Conservation (phyloP, 1,140 invertebrate genomes). For the Papilio dardanus region DNA sequence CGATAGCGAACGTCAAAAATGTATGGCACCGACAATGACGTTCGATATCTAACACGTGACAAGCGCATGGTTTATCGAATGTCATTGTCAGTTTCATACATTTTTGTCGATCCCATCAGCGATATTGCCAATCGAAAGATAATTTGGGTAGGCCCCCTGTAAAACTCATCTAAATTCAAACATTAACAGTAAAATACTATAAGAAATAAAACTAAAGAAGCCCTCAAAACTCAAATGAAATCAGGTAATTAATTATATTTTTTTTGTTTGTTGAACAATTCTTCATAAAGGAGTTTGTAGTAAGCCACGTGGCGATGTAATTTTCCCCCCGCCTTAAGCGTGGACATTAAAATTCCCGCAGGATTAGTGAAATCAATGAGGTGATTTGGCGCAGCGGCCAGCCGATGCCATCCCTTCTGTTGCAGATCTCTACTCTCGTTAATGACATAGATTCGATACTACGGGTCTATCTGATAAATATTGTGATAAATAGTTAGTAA, state of each 20-base stretch:
- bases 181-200: no score
- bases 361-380: constrained; percentile 68
- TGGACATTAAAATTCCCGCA: constrained; percentile 56
- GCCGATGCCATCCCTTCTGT: constrained; percentile 46
- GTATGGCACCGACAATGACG: no score
- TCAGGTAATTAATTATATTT: background rate
- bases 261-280: background rate
- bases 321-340: constrained; percentile 46
- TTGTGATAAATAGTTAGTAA: no score
- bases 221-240: background rate
- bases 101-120: no score
- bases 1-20: no score
- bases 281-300: background rate
- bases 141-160: no score
- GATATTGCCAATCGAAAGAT: no score
- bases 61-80: no score
- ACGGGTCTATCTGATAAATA: background rate
- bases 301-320: constrained; percentile 35
- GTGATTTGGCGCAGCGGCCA: constrained; percentile 41
- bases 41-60: no score
- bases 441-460: constrained; percentile 29
- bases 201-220: background rate
- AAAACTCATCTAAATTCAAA: no score
- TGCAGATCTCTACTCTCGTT: constrained; percentile 21
- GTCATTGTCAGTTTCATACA: no score